Evolutionary conservation across 1,140 invertebrate species (phyloP), one percentile per base, ranked within the genome.

Genomic region (Bombus consobrinus): DNA sequence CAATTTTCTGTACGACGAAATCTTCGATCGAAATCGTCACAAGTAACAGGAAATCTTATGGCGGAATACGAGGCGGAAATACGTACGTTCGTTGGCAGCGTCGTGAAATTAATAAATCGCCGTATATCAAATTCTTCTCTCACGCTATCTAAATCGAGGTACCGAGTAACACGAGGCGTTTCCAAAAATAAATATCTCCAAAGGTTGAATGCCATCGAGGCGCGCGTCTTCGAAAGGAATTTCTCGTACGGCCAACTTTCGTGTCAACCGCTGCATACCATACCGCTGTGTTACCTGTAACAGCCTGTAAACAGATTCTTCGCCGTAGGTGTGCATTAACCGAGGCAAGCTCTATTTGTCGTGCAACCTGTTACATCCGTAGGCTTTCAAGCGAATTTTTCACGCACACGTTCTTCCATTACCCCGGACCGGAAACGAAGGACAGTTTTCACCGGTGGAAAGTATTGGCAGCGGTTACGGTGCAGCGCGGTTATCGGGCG

Each of bases 161-260:
- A 62, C 8, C 64, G 32, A 8, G 10, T 43, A 37, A 28, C 25
- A 69, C 32, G n/a, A 32, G 22, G 3, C n/a, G 43, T 80, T 34
- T 80, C 77, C 77, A 80, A 69, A 80, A 80, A 69, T 69, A 69
- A 80, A 62, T 69, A 25, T 68, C 62, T 66, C 3, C 18, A 66
- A 28, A 47, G 59, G 32, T n/a, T 47, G 77, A 25, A 28, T 43
- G 37, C 74, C 74, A 62, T 77, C 37, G 75, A 47, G 57, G 34
- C 28, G 53, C 53, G 37, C 28, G 25, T 80, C 64, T 62, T 80
- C 77, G 77, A 80, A 77, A 64, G 64, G 78, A 80, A 80, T 69
- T 53, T 53, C 78, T 69, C 64, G 77, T 53, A 80, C 64, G 64
- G 28, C 64, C 64, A 69, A 80, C 78, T 80, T 80, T 80, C 78